A percentile compares a stretch with the other conserved stretches of the same genome.
Evolutionary conservation across 2,113 vertebrate genomes (phyloP).

Genomic region (Phodopus roborovskii): DNA sequence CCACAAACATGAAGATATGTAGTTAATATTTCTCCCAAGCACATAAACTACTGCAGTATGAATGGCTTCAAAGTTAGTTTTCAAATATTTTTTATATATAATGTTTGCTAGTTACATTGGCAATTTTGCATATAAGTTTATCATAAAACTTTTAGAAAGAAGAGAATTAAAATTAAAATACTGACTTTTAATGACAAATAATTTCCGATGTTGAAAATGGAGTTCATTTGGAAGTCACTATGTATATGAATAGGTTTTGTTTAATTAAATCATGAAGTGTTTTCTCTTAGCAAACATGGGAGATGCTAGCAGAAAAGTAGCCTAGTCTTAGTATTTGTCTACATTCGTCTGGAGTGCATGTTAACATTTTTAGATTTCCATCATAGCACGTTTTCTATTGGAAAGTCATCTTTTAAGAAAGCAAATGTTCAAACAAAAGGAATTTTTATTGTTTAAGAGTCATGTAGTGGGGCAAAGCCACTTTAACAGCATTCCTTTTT

Average conservation of each 20-base stretch:
- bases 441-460: neutral
- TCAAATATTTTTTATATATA: neutral
- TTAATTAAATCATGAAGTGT: neutral
- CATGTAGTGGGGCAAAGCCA: neutral
- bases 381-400: neutral
- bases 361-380: neutral
- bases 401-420: neutral
- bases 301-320: neutral
- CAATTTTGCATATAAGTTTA: neutral
- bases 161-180: conserved; percentile 1
- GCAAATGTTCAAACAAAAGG: neutral
- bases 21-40: neutral
- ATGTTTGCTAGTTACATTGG: neutral
- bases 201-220: neutral
- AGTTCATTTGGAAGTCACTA: neutral
- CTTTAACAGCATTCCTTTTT: neutral
- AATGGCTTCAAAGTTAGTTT: conserved; percentile 23
- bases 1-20: neutral
- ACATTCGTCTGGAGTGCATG: neutral
- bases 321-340: neutral
- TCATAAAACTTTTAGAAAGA: neutral
- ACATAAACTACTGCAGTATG: neutral
- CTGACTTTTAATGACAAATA: conserved; percentile 5
- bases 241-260: neutral
- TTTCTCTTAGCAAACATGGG: neutral